These are phyloP conservation scores for Wiebesia pumilae DNA, from an alignment of 1,140 invertebrate species.

Conservation along the genomic window DNA sequence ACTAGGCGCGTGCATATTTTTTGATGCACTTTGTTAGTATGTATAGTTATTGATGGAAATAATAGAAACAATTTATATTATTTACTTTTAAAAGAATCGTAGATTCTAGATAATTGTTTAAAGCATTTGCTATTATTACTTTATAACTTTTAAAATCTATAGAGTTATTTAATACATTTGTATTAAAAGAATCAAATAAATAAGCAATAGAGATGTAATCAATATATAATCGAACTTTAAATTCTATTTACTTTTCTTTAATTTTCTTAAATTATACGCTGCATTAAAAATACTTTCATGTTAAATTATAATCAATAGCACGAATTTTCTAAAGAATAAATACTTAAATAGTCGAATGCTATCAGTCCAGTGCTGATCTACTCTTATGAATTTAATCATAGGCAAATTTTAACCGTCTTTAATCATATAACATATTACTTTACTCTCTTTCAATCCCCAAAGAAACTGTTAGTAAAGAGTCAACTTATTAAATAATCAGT, in stretches of 20 bases:
- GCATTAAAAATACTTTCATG: neutral
- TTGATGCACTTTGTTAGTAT: neutral
- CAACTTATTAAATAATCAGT: no score
- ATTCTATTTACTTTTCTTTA: neutral
- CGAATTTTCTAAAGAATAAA: neutral
- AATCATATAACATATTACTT: no score
- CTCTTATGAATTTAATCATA: no score
- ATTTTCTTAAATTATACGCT: neutral
- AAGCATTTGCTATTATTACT: neutral
- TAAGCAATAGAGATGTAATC: neutral
- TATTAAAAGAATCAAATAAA: neutral
- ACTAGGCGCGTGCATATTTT: conserved; percentile 18
- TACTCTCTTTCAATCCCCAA: no score
- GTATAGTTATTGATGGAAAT: neutral
- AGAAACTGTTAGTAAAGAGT: no score
- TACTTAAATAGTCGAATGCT: no score
- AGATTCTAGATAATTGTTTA: neutral
- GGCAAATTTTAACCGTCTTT: no score
- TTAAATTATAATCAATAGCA: neutral
- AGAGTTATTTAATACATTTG: conserved; percentile 3
- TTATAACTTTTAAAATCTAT: neutral
- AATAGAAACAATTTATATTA: conserved; percentile 27
- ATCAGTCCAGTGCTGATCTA: no score
- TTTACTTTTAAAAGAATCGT: neutral
- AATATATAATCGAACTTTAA: neutral